These are phyloP conservation scores for Myrmecophaga tridactyla DNA, from an alignment of 2,113 vertebrate species.

Conservation along the genomic window DNA sequence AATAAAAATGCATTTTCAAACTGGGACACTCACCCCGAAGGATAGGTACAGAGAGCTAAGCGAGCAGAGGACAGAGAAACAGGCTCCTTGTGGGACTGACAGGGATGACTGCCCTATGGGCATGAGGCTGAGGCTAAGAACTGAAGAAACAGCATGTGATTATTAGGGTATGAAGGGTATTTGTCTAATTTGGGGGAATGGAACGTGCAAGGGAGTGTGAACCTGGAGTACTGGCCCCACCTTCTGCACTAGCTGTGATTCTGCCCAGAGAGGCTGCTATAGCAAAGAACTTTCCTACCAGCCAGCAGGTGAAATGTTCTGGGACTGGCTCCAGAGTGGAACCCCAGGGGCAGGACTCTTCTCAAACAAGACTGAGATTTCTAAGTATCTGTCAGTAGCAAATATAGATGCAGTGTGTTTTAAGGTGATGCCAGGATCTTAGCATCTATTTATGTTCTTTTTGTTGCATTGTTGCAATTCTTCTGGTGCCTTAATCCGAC, in stretches of 20 bases:
- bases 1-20: not conserved
- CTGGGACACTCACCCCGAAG: not conserved
- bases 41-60: not conserved
- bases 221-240: not conserved
- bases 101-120: not conserved
- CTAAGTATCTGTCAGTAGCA: no score
- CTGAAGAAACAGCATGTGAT: not conserved
- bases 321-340: not conserved
- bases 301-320: not conserved
- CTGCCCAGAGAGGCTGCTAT: not conserved
- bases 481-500: not conserved
- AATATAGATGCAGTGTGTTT: not conserved
- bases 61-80: not conserved
- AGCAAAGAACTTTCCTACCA: not conserved
- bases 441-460: not conserved
- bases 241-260: not conserved
- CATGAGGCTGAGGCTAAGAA: not conserved
- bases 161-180: accelerated
- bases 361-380: not conserved
- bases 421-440: not conserved
- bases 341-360: not conserved
- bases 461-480: not conserved
- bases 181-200: not conserved
- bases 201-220: not conserved
- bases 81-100: not conserved